Conservation (phyloP, 2,888 invertebrate species). For the Tetranychus truncatus region DNA sequence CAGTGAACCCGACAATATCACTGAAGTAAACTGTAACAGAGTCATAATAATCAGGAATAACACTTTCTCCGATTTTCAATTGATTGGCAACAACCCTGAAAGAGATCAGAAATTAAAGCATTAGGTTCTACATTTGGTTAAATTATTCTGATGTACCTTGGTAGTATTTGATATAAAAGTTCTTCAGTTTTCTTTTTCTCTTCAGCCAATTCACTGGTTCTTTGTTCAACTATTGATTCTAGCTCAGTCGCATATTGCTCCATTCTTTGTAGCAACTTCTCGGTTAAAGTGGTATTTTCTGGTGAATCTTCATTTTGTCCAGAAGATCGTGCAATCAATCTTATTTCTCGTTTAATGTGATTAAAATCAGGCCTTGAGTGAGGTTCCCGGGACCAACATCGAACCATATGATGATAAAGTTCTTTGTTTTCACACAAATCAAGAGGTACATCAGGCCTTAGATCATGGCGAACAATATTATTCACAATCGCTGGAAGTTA, state of each 20-base stretch:
- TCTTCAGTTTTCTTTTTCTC: conserved; percentile 30
- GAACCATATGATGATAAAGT: conserved; percentile 1
- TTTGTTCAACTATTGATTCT: conserved; percentile 29
- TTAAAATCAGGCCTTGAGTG: conserved; percentile 3
- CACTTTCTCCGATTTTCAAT: conserved; percentile 27
- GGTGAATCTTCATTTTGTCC: conserved; percentile 3
- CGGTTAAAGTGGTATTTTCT: conserved; percentile 39
- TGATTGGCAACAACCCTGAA: conserved; percentile 27
- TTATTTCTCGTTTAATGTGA: conserved; percentile 6
- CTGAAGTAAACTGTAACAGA: conserved; percentile 29
- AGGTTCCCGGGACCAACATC: conserved; percentile 8
- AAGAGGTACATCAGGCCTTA: not conserved
- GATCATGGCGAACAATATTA: not conserved
- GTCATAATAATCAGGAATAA: conserved; percentile 28
- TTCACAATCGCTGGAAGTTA: not conserved
- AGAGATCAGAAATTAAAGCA: not conserved
- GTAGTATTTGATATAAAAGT: conserved; percentile 29
- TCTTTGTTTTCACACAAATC: not conserved
- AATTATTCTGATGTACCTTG: conserved; percentile 39
- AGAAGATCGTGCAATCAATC: not conserved
- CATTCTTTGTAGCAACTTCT: conserved; percentile 28
- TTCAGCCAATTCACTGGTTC: conserved; percentile 29
- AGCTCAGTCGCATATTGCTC: conserved; percentile 30
- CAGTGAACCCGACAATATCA: conserved; percentile 29
- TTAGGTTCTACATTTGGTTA: conserved; percentile 76